These are phyloP conservation scores for Corella eumyota DNA, from an alignment of 23 tunicate species.

Conservation along the genomic window DNA sequence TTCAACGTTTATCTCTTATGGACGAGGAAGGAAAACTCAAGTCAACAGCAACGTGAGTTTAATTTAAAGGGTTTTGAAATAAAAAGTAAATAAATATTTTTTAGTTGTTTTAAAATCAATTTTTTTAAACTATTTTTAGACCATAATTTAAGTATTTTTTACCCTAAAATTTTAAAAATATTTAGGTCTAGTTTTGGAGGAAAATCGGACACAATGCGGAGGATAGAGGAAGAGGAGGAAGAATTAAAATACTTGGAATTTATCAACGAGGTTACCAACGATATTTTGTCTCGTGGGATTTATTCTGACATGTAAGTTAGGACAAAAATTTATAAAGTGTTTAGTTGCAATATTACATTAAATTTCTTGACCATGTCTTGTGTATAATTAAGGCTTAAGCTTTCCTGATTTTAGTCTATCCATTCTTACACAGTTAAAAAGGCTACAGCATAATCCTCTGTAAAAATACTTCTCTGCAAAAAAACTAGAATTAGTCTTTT, in stretches of 20 bases:
- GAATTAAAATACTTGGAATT: slow-evolving; percentile 64
- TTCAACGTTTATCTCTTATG: slow-evolving; percentile 22
- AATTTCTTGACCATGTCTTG: no score
- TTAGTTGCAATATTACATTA: background rate
- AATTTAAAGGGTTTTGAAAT: no score
- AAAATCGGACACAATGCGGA: slow-evolving; percentile 32
- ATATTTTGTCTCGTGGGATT: slow-evolving; percentile 59
- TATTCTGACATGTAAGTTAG: slow-evolving; percentile 69
- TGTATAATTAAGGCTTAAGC: no score
- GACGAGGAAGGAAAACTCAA: slow-evolving; percentile 9
- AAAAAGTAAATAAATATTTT: no score
- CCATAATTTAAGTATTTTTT: no score
- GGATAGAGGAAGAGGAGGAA: slow-evolving; percentile 74
- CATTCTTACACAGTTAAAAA: background rate
- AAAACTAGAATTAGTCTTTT: background rate
- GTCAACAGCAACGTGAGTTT: background rate
- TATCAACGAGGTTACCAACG: slow-evolving; percentile 75
- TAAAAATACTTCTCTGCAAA: background rate
- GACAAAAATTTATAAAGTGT: background rate
- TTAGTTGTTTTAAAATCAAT: no score
- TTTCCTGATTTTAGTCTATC: no score
- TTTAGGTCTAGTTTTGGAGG: background rate
- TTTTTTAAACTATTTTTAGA: no score
- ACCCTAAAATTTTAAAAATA: no score
- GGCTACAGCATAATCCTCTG: background rate